Percentiles rank a stretch among this genome's conserved stretches.
Evolutionary conservation across 2,113 vertebrate species (phyloP).

Genomic region (Chelonoidis abingdonii): DNA sequence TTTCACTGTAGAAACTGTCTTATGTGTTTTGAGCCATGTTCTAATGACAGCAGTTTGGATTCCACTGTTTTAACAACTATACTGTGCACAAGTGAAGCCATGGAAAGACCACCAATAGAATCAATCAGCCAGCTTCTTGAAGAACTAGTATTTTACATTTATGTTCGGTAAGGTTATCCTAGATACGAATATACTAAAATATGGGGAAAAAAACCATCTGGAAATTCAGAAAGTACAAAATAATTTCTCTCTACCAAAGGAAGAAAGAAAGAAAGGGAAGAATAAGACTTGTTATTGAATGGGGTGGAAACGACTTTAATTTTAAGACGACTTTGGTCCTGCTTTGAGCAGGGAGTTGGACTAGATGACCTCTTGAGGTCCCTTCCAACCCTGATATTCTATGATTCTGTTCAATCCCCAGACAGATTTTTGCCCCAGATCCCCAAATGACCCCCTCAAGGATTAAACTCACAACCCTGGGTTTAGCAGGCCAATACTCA

Average conservation of each 20-base stretch:
- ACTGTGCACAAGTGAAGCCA: neutral
- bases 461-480: no score
- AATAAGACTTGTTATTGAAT: neutral
- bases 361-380: no score
- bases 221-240: neutral
- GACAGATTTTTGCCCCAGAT: no score
- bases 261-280: neutral
- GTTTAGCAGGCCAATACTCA: no score
- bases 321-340: neutral
- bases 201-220: neutral
- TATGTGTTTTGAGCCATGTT: neutral
- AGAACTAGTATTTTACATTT: neutral
- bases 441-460: no score
- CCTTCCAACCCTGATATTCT: no score
- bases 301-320: neutral
- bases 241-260: neutral
- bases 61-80: neutral
- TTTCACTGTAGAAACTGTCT: slow-evolving; percentile 2
- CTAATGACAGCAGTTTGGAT: neutral
- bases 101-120: neutral
- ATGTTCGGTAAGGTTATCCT: neutral
- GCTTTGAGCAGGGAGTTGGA: no score
- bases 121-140: neutral
- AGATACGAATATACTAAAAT: neutral
- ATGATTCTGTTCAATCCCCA: no score